phyloP scores from a whole-genome alignment of 2,888 invertebrate genomes.

The Hirtodrosophila cameraria region DNA sequence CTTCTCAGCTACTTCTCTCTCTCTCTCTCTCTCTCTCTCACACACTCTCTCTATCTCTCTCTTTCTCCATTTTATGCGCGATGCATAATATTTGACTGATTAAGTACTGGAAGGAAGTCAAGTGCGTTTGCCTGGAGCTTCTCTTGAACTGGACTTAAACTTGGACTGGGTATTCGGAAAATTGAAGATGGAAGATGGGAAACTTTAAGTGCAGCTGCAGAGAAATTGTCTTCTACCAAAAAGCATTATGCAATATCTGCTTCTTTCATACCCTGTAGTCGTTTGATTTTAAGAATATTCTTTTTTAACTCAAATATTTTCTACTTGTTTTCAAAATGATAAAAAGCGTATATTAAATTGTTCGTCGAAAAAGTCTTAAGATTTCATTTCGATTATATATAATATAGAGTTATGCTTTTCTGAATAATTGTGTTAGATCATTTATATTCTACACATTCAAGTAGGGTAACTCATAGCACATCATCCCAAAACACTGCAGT shows the following conservation, averaged over 20 bases:
- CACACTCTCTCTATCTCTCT: slow-evolving; percentile 1
- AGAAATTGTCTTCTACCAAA: slow-evolving; percentile 49
- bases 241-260: slow-evolving; percentile 33
- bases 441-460: background rate
- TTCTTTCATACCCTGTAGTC: slow-evolving; percentile 15
- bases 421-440: background rate
- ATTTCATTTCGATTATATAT: too few relatives aligned
- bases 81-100: slow-evolving; percentile 70
- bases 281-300: background rate
- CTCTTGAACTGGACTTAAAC: background rate
- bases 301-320: too few relatives aligned
- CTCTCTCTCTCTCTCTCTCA: background rate
- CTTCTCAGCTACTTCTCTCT: background rate
- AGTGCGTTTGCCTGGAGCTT: slow-evolving; percentile 22
- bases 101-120: slow-evolving; percentile 63
- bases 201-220: slow-evolving; percentile 63
- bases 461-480: slow-evolving; percentile 4
- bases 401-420: too few relatives aligned
- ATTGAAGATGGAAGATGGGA: background rate
- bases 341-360: too few relatives aligned
- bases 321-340: too few relatives aligned
- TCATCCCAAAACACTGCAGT: background rate
- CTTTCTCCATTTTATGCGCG: slow-evolving; percentile 27
- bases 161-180: background rate
- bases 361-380: too few relatives aligned